Base-by-base conservation (phyloP, 2,797 vertebrate genomes). In the Anguilla pacifica region DNA sequence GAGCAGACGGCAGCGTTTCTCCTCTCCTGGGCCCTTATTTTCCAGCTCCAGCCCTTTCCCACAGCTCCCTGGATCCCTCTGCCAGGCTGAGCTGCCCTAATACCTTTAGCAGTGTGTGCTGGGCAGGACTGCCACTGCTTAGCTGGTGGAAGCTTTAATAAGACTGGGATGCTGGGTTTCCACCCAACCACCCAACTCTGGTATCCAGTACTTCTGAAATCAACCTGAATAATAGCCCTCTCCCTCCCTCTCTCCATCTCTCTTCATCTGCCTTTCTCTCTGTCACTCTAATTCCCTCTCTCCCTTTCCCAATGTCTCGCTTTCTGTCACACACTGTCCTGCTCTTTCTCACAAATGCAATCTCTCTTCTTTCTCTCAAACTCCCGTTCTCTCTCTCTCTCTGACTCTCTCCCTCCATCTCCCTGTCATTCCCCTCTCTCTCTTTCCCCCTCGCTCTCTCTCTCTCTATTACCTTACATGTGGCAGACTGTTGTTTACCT, bases 41-140 rank as follows among this genome's bases (percentile, higher is more conserved):
- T 93, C 94, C 89, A 49, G 94, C 93, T 94, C 95, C 94, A 96
- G 94, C 95, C 92, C 92, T 95, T 95, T 95, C 94, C 87, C 89
- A 90, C 84, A 72, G 90, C 92, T 94, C 93, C 94, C 92, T 95
- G 94, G 94, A 95, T 95, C 94, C 91, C 93, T 93, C 91, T 94
- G 83, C 88, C 93, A 91, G 90, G 89, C 94, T 91, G 81, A 92
- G 90, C 92, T 93, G 91, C 90, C 64, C 88, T 96, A 95, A 96
- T 96, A 94, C 87, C 90, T 96, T 96, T 95, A 96, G 93, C 95
- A 95, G 93, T 91, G 92, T 93, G 93, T 91, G 85, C 57, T 53
- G 81, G 81, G 57, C 57, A 17, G 57, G 17, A 15, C 2, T 59
- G 57, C 43, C 43, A 46, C 43, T 46, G 43, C 43, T 46, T 46